phyloP scores from a whole-genome alignment of 2,797 vertebrate genomes.

The Falco novaeseelandiae region DNA sequence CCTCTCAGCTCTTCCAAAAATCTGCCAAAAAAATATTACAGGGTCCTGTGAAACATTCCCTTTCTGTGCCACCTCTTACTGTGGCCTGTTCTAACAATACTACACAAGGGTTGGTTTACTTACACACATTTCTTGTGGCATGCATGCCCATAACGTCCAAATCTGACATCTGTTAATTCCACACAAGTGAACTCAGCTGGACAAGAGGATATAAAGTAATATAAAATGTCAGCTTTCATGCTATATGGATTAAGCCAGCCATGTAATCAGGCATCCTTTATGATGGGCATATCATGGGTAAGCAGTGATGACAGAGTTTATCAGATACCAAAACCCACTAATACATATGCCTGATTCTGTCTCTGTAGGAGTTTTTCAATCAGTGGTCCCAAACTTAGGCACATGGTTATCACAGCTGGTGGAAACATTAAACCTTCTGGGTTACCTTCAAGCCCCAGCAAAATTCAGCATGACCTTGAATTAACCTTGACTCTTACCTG shows the following conservation, averaged over 20 bases:
- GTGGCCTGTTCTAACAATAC: background rate
- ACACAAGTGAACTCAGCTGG: slow-evolving; percentile 36
- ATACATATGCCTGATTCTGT: background rate
- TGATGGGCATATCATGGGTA: background rate
- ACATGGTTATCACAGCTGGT: background rate
- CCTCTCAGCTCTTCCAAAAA: background rate
- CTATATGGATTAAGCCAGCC: background rate
- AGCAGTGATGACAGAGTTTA: slow-evolving; percentile 29
- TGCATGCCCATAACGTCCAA: background rate
- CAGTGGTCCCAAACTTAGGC: background rate
- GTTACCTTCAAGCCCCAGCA: background rate
- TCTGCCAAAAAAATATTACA: background rate
- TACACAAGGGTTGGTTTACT: background rate
- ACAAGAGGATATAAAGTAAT: background rate
- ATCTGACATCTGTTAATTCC: slow-evolving; percentile 41
- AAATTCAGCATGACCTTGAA: background rate
- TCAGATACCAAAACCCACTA: background rate
- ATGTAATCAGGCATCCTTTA: background rate
- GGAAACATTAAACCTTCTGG: background rate
- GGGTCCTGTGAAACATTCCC: background rate
- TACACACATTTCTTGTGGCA: background rate
- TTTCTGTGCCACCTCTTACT: background rate
- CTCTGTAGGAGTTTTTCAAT: background rate
- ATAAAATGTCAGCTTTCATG: slow-evolving; percentile 27
- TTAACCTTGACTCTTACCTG: background rate